Conservation (phyloP, 2,797 vertebrate genomes). For the Phrynocephalus vlangalii region DNA sequence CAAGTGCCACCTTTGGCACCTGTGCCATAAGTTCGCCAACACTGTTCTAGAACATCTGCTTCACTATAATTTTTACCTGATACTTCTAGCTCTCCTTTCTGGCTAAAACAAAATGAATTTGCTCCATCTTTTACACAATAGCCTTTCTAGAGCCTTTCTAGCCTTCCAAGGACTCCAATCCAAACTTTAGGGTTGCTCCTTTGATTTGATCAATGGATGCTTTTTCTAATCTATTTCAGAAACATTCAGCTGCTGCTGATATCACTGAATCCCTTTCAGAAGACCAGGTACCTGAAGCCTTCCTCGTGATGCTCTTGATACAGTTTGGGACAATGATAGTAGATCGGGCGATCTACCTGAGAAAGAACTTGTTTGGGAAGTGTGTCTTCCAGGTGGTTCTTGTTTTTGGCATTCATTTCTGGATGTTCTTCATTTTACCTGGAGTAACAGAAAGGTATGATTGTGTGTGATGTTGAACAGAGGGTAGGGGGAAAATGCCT, state of each 20-base stretch:
- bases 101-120: too few species aligned
- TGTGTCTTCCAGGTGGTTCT: slow-evolving; percentile 84
- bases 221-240: slow-evolving; percentile 63
- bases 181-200: background rate
- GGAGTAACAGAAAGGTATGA: slow-evolving; percentile 83
- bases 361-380: slow-evolving; percentile 84
- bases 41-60: too few species aligned
- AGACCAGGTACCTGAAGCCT: slow-evolving; percentile 84
- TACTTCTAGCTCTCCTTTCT: too few species aligned
- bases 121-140: too few species aligned
- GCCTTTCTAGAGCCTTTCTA: too few species aligned
- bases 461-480: too few species aligned
- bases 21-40: too few species aligned
- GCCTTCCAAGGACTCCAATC: too few species aligned
- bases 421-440: slow-evolving; percentile 87
- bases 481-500: background rate
- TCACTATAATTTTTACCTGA: too few species aligned
- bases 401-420: slow-evolving; percentile 85
- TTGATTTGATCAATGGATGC: background rate
- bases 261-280: slow-evolving; percentile 84
- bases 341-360: slow-evolving; percentile 83
- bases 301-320: slow-evolving; percentile 84
- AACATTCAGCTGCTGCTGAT: slow-evolving; percentile 79
- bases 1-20: too few species aligned
- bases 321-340: slow-evolving; percentile 85